Evolutionary conservation across 1,140 invertebrate species (phyloP).

Genomic region (Orussus abietinus): DNA sequence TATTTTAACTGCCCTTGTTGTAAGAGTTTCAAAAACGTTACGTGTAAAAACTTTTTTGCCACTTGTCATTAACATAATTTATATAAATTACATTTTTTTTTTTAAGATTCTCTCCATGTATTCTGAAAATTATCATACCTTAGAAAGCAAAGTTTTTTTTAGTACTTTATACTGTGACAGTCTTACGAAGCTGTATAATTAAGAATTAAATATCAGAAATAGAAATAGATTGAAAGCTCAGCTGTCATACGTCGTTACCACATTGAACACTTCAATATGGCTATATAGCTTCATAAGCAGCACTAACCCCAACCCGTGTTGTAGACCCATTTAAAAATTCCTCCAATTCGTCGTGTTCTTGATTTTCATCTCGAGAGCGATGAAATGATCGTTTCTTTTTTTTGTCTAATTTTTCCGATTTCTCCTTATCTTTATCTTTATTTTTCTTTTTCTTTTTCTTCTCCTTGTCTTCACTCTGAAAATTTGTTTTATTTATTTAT

Average conservation of each 20-base stretch:
- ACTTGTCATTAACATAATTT: background rate
- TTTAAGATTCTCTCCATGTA: background rate
- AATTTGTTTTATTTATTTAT: slow-evolving; percentile 22
- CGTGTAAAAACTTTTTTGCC: background rate
- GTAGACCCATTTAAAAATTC: slow-evolving; percentile 63
- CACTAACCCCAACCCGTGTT: slow-evolving; percentile 44
- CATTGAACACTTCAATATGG: slow-evolving; percentile 3
- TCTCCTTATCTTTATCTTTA: slow-evolving; percentile 51
- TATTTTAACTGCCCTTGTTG: no score
- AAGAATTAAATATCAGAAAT: slow-evolving; percentile 5
- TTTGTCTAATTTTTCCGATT: slow-evolving; percentile 39
- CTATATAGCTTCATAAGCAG: slow-evolving; percentile 59
- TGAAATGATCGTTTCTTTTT: slow-evolving; percentile 49
- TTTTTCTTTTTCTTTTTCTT: slow-evolving; percentile 46
- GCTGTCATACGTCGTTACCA: slow-evolving; percentile 4
- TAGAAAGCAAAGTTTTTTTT: background rate
- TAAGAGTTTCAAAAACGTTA: background rate
- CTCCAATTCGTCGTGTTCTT: slow-evolving; percentile 59
- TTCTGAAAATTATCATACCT: background rate
- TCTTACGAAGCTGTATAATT: background rate
- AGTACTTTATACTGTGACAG: background rate
- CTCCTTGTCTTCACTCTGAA: slow-evolving; percentile 57
- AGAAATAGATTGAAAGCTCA: background rate
- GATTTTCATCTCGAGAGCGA: slow-evolving; percentile 45
- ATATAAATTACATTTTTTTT: background rate